A percentile compares a stretch with the other conserved stretches of the same genome.
Conservation (phyloP, 2,888 invertebrate species). For the Lordiphosa andalusiaca region DNA sequence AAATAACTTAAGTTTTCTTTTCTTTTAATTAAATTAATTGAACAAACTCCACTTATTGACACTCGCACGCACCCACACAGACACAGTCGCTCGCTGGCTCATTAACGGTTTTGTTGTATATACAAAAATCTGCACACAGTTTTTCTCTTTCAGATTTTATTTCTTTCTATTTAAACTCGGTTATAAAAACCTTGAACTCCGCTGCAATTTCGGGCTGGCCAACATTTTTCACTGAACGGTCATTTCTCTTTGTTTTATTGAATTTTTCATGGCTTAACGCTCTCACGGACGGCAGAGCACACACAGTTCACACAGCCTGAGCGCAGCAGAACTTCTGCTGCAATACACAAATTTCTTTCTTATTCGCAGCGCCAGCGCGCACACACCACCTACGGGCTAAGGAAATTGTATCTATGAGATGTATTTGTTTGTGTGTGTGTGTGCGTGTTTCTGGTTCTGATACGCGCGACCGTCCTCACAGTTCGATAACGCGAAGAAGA, state of each 20-base stretch:
- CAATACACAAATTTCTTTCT: conserved; percentile 63
- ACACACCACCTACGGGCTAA: conserved; percentile 63
- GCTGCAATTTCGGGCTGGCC: conserved; percentile 25
- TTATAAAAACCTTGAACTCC: conserved; percentile 53
- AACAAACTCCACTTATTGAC: conserved; percentile 30
- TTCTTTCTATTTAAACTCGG: conserved; percentile 39
- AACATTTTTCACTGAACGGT: conserved; percentile 31
- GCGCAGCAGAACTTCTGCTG: conserved; percentile 66
- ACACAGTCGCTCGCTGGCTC: conserved; percentile 28
- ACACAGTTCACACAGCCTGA: conserved; percentile 38
- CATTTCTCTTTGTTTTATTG: conserved; percentile 51
- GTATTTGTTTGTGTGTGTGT: conserved; percentile 44
- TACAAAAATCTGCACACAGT: conserved; percentile 71
- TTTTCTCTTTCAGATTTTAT: conserved; percentile 20
- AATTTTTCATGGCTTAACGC: conserved; percentile 32
- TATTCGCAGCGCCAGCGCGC: conserved; percentile 40
- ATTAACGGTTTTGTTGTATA: conserved; percentile 30
- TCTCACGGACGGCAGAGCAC: conserved; percentile 20
- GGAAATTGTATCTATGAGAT: conserved; percentile 58
- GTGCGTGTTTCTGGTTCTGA: conserved; percentile 40
- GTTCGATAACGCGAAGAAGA: conserved; percentile 44
- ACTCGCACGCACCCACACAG: conserved; percentile 15
- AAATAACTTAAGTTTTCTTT: background rate
- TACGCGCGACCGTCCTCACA: conserved; percentile 59
- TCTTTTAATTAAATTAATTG: conserved; percentile 6